Base-by-base conservation (phyloP, 2,113 vertebrate genomes). In the Rhea americana region DNA sequence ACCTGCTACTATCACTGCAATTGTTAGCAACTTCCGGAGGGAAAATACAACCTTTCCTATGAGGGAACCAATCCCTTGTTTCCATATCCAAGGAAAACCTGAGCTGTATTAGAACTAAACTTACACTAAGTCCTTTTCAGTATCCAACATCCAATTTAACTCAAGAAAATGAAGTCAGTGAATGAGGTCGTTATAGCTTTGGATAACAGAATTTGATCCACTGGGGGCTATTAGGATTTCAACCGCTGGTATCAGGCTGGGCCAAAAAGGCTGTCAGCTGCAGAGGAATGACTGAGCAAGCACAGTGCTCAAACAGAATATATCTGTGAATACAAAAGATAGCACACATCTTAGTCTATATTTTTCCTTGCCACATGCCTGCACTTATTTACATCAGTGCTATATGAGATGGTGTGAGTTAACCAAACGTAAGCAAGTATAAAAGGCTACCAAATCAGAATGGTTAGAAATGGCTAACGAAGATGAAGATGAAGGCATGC, bases 81-180 rank as follows among this genome's bases (percentile, higher is more conserved):
- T 91, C 82, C 28, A 22, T 56, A 85, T 63, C 47, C 68, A 82
- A 86, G 62, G 30, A 91, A 75, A 86, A 85, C 21, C 43, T 25
- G 30, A 4, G 13, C 53, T 65, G 50, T 12, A 63, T 18, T 32
- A 1, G 32, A 85, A 71, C 14, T 71, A 62, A 85, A 87, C 9
- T 62, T 68, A 61, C 5, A 19, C 45, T 43, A 62, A 58, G 4
- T 32, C 93, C 59, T 67, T 81, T 53, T 74, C 41, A 5, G 24
- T 26, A 50, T 85, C 50, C 68, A 78, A 82, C 48, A 72, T 43
- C 24, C 50, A 56, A 37, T 79, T 82, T 84, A 90, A 71, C 37
- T 85, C 43, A 77, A 82, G 63, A 83, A 84, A 95, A 87, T 61
- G 9, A 92, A 45, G 51, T 47, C 50, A 83, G 19, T 74, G 30